Percentiles rank a stretch among this genome's conserved stretches.
Evolutionary conservation across 1,140 invertebrate species (phyloP).

Genomic region (Radopholus similis): DNA sequence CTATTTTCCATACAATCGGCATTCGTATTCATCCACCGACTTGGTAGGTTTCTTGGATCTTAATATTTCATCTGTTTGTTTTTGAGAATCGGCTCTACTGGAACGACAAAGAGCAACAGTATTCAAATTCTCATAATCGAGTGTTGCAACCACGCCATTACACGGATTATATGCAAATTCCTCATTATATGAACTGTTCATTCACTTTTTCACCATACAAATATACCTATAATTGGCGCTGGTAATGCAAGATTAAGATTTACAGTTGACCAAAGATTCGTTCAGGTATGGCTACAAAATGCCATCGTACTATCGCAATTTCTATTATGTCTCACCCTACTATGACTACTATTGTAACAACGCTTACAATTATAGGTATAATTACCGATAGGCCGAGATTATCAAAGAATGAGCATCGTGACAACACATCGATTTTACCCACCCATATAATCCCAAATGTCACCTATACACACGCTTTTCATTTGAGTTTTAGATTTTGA

Average conservation of each 20-base stretch:
- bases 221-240: constrained; percentile 9
- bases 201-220: constrained; percentile 5
- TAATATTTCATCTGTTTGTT: neutral
- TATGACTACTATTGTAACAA: constrained; percentile 18
- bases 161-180: neutral
- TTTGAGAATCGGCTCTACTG: neutral
- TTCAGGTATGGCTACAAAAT: constrained; percentile 8
- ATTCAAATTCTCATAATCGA: neutral
- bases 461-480: too few species aligned
- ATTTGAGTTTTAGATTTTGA: too few species aligned
- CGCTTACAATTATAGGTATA: constrained; percentile 8
- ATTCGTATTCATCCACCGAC: neutral
- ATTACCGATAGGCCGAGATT: constrained; percentile 7
- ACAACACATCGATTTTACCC: too few species aligned
- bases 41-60: neutral
- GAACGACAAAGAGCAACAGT: constrained; percentile 5
- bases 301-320: constrained; percentile 12
- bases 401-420: too few species aligned
- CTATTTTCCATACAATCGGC: constrained; percentile 9
- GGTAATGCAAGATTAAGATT: neutral
- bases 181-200: constrained; percentile 8
- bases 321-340: constrained; percentile 12
- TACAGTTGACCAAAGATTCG: neutral
- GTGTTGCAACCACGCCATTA: constrained; percentile 4
- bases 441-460: too few species aligned